Evolutionary conservation across 2,113 vertebrate genomes (phyloP).

Genomic region (Potamarius usumacintae): DNA sequence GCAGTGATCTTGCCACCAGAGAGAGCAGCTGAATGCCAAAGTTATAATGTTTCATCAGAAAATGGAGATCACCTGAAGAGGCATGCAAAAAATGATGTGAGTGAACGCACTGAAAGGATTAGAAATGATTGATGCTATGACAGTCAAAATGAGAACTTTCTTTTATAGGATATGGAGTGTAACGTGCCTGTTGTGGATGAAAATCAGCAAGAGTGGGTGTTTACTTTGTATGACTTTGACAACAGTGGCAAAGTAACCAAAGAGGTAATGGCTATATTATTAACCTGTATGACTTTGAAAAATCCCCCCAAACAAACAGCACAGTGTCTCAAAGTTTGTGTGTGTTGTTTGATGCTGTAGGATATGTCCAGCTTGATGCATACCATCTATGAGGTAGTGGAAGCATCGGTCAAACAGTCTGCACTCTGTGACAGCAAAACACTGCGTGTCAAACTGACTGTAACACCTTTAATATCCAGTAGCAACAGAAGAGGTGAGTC

Average conservation of each 20-base stretch:
- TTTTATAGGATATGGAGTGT: slow-evolving; percentile 78
- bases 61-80: slow-evolving; percentile 40
- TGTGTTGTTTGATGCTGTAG: slow-evolving; percentile 63
- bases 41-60: slow-evolving; percentile 27
- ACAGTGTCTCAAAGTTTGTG: slow-evolving; percentile 12
- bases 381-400: slow-evolving; percentile 86
- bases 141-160: background rate
- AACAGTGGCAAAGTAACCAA: slow-evolving; percentile 85
- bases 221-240: slow-evolving; percentile 89
- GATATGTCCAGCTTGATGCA: slow-evolving; percentile 89
- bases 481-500: slow-evolving; percentile 67
- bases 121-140: background rate
- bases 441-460: slow-evolving; percentile 82
- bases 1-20: slow-evolving; percentile 59
- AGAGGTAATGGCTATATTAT: slow-evolving; percentile 72
- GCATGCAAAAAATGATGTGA: slow-evolving; percentile 51
- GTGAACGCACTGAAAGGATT: slow-evolving; percentile 9
- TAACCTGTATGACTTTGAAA: background rate
- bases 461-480: slow-evolving; percentile 78
- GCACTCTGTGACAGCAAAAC: slow-evolving; percentile 79
- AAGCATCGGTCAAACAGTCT: slow-evolving; percentile 82
- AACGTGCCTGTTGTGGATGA: slow-evolving; percentile 78
- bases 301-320: background rate
- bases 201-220: slow-evolving; percentile 87
- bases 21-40: slow-evolving; percentile 34